Base-by-base conservation (phyloP, 2,888 invertebrate species). In the Sinelater perroti region DNA sequence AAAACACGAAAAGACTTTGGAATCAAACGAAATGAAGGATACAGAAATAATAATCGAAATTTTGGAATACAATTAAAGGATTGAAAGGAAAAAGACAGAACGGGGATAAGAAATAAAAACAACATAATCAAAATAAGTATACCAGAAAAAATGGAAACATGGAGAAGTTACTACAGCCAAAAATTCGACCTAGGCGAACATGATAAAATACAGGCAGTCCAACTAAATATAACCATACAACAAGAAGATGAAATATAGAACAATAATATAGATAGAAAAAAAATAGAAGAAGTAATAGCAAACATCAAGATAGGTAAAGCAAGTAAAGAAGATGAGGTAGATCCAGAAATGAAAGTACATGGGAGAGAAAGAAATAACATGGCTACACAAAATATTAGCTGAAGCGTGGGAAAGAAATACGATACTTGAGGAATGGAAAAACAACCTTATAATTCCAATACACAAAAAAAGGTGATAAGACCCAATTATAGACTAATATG, bases 321-420 rank as follows among this genome's bases (percentile, higher is more conserved):
- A 33, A 33, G 33, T 33, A 16, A 16, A 33, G 33, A 33, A 33
- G 33, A 33, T 33, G 33, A 10, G 13, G 33, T 33, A 16, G 5
- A 30, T 30, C 30, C 30, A 30, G 30, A 30, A 30, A 30, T 30
- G n/a, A 30, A 30, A 30, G 11, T 30, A 30, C 30, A 24, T 24
- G 24, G 24, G 24, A 8, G 8, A 24, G 24, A 30, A 30, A n/a
- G 30, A 11, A 30, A 30, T 30, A 30, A 30, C 30, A n/a, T 30
- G 30, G 30, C 30, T 30, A 30, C 33, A 33, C 33, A 33, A 33
- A 33, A 33, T 33, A 33, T 4, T n/a, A n/a, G n/a, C n/a, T n/a
- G n/a, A n/a, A n/a, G n/a, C n/a, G n/a, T n/a, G n/a, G n/a, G n/a
- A n/a, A n/a, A n/a, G n/a, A n/a, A n/a, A n/a, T n/a, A n/a, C n/a